Evolutionary conservation across 2,797 vertebrate genomes (phyloP).

Genomic region (Alfaro cultratus): DNA sequence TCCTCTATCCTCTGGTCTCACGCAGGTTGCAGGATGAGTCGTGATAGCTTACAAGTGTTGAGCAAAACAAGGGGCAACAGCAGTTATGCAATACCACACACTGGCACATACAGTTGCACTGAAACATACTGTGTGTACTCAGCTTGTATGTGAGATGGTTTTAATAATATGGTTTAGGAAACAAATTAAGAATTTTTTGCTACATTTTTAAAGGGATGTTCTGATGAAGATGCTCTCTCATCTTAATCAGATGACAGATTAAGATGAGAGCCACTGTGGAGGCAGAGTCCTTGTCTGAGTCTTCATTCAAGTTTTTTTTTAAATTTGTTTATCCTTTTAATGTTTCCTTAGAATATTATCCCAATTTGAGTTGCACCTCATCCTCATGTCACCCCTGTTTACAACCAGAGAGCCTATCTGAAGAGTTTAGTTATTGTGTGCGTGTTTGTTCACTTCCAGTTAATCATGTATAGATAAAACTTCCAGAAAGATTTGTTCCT

Average conservation of each 20-base stretch:
- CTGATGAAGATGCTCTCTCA: neutral
- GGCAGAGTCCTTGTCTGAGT: neutral
- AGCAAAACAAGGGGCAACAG: constrained; percentile 51
- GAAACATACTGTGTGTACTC: constrained; percentile 29
- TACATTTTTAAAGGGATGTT: neutral
- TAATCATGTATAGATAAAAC: neutral
- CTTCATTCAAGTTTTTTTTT: neutral
- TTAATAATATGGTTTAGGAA: constrained; percentile 20
- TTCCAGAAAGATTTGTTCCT: neutral
- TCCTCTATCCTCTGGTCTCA: constrained; percentile 22
- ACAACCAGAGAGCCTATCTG: neutral
- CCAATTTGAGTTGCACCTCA: neutral
- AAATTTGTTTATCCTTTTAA: neutral
- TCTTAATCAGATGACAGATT: neutral
- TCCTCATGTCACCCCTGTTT: neutral
- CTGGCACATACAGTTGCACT: constrained; percentile 28
- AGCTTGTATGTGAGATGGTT: constrained; percentile 17
- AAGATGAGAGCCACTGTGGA: neutral
- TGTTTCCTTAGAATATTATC: neutral
- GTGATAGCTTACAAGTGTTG: constrained; percentile 63
- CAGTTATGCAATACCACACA: constrained; percentile 61
- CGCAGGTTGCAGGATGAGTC: constrained; percentile 50
- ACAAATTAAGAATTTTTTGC: constrained; percentile 16
- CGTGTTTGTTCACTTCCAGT: neutral
- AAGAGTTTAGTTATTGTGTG: neutral